Evolutionary conservation across 1,140 invertebrate genomes (phyloP), one percentile per base, ranked within the genome.

Genomic region (Eupristina koningsbergeri): DNA sequence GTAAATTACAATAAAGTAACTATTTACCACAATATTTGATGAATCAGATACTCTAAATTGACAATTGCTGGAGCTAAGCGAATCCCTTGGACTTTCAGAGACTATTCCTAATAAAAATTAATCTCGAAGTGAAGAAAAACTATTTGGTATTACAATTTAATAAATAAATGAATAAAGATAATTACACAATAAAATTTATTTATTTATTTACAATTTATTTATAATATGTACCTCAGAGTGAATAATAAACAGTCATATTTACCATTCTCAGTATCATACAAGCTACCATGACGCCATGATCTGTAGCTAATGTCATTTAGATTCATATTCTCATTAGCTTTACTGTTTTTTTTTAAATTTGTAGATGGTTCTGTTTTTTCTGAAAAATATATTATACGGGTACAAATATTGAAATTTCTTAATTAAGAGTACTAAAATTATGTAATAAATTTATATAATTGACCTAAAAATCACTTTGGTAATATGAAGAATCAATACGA

Each of bases 271-370:
- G 87, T 87, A 83, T 92, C 91, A 63, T 92, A 92, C 6, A 92
- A 85, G 85, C 92, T 92, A 6, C 91, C 91, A 39, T 91, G 78
- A 86, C 92, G 88, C 92, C 92, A 92, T 29, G 92, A 92, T 86
- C 91, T 89, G 76, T 92, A 92, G 76, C 91, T 92, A 26, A 92
- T 87, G 53, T 92, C 91, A 63, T 88, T 89, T 26, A 91, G 85
- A 80, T 91, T 92, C 11, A 90, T 80, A 84, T 89, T 90, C 17
- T 91, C 91, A 47, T 90, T 90, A 0, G 78, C 53, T 69, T 88
- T 85, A 41, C 84, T 87, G 75, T 87, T 89, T 7, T 82, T 79
- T 73, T 85, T 87, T 45, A 88, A 11, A 61, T 85, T 76, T 69
- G 83, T 50, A 0, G 82, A 81, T 53, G 90, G 89, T 31, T 81